These are phyloP conservation scores for Arothron firmamentum DNA, from an alignment of 2,113 vertebrate species.

Conservation along the genomic window DNA sequence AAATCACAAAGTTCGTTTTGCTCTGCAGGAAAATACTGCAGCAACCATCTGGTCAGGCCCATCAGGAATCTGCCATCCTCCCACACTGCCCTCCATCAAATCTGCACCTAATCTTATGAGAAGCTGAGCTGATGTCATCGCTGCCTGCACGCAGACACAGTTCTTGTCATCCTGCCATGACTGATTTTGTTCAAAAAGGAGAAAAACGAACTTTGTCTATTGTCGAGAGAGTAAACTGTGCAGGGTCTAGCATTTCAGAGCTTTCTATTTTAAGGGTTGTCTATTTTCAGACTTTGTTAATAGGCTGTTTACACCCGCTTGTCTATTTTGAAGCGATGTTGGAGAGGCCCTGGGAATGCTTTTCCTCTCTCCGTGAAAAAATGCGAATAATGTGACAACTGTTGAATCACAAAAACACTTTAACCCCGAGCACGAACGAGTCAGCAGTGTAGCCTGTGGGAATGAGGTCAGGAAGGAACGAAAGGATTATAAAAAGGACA, in stretches of 20 bases:
- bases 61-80: slow-evolving; percentile 33
- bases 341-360: neutral
- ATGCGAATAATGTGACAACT: neutral
- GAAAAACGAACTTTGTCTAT: slow-evolving; percentile 6
- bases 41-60: slow-evolving; percentile 47
- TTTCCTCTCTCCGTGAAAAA: neutral
- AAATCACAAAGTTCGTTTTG: slow-evolving; percentile 28
- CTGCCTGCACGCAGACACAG: neutral
- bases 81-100: slow-evolving; percentile 31
- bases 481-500: neutral
- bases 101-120: slow-evolving; percentile 16
- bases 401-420: slow-evolving; percentile 5
- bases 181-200: neutral
- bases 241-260: slow-evolving; percentile 9
- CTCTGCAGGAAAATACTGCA: slow-evolving; percentile 21
- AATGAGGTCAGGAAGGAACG: neutral
- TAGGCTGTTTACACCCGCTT: slow-evolving; percentile 9
- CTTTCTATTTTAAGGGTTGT: slow-evolving; percentile 39
- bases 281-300: slow-evolving; percentile 47
- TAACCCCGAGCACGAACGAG: too few species aligned
- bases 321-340: slow-evolving; percentile 33
- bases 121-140: neutral
- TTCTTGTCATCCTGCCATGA: neutral
- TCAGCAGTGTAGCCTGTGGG: neutral
- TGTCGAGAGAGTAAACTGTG: slow-evolving; percentile 7